Evolutionary conservation across 2,888 invertebrate genomes (phyloP), one percentile per base, ranked within the genome.

Genomic region (Eulithis testata): DNA sequence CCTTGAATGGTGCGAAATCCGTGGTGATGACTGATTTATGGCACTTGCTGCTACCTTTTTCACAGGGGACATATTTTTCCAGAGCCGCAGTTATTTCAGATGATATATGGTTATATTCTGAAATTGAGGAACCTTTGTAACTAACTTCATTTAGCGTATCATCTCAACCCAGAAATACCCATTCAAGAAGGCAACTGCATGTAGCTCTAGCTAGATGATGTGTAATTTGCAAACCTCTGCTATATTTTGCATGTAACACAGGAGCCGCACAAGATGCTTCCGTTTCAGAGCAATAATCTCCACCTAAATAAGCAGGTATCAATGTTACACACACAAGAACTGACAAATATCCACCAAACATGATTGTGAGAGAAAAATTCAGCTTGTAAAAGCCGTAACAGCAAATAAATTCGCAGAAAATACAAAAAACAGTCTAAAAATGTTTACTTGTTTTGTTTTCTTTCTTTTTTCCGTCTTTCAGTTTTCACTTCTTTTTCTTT

Each of bases 1-100:
- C 88, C 73, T 93, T 88, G 86, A 96, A 98, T 6, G 95, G 93
- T 60, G 86, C 86, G 61, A 98, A 91, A 85, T 98, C 97, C 36
- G 93, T 87, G 11, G 93, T 85, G 62, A 98, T 95, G 6, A 96
- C 94, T 74, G 92, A 82, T 62, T 85, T 84, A 80, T 95, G 94
- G 79, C 97, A 97, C 57, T 90, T 93, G 81, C 96, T 96, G 71
- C 95, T 95, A 53, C 74, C 82, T 31, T 76, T 82, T 58, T 93
- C 85, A 82, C 96, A 96, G 9, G 95, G 94, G 63, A 81, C 76
- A 78, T 95, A 95, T 7, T 87, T 78, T 21, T 85, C 79, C 57
- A 91, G 70, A 1, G 96, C 95, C 12, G 85, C 75, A 57, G 91
- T 79, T 64, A 96, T 94, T 68, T 87, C 83, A n/a, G 75, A 70